Base-by-base conservation (phyloP, 2,888 invertebrate genomes). In the Zhuqinia jingwanae region DNA sequence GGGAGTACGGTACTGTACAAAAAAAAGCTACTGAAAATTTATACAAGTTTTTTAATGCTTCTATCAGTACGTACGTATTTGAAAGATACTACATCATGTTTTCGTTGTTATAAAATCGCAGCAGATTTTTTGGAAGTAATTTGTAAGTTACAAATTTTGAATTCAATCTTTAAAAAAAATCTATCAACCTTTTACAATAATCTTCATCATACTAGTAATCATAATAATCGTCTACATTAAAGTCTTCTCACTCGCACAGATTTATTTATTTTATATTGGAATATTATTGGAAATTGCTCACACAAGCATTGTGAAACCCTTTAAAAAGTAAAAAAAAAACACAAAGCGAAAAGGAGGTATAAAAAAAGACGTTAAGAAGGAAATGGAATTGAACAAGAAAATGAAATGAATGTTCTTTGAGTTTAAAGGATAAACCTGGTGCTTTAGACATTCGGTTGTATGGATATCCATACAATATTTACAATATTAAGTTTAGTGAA, bases 11-110 rank as follows among this genome's bases (percentile, higher is more conserved):
- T 70, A 70, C 68, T 70, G 47, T 47, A 10, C 30, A 30, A 65
- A 42, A 68, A 42, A n/a, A 20, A 70, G 68, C 68, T 70, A 70
- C 68, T 70, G 75, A 27, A 65, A 65, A 65, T 13, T 30, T 65
- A n/a, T 36, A 1, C 36, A 30, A 13, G 20, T 13, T 42, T 45
- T 70, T 70, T 70, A 65, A 36, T n/a, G n/a, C n/a, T n/a, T n/a
- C n/a, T n/a, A n/a, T n/a, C n/a, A n/a, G n/a, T n/a, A n/a, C n/a
- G n/a, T n/a, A n/a, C n/a, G n/a, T n/a, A n/a, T n/a, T n/a, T 45
- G 30, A 30, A 15, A 1, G 22, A n/a, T 22, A 70, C 45, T 22
- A 70, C n/a, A 45, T 30, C 22, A 65, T 3, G 8, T 30, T 45
- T 13, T 36, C 45, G 17, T 22, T 15, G 6, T 27, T 45, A 70